Evolutionary conservation across 2,797 vertebrate genomes (phyloP).

Genomic region (Sebastes iracundus): DNA sequence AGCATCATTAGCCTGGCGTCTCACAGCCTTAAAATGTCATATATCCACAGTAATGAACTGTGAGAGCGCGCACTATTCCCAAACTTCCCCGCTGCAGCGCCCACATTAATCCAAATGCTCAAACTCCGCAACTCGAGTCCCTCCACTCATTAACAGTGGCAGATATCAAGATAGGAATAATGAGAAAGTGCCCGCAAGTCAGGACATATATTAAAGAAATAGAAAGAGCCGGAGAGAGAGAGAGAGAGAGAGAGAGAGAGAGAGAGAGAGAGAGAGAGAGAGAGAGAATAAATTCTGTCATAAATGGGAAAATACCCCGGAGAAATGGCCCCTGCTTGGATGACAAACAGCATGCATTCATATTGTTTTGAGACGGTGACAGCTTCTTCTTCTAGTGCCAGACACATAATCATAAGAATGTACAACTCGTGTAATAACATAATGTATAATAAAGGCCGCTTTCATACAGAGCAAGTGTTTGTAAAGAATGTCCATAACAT

Average conservation of each 20-base stretch:
- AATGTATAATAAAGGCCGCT: conserved; percentile 30
- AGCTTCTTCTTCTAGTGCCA: conserved; percentile 35
- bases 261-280: conserved; percentile 6
- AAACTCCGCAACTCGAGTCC: conserved; percentile 77
- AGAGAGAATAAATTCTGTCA: conserved; percentile 67
- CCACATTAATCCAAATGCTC: conserved; percentile 84
- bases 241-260: conserved; percentile 22
- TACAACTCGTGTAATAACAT: conserved; percentile 32
- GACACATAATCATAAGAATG: conserved; percentile 67
- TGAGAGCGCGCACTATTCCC: conserved; percentile 76
- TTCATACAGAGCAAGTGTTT: conserved; percentile 37
- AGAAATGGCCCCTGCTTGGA: conserved; percentile 59
- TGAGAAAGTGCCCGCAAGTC: conserved; percentile 85
- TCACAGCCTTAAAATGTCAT: conserved; percentile 84
- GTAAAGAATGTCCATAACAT: conserved; percentile 6
- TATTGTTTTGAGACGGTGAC: conserved; percentile 69
- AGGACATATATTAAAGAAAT: conserved; percentile 78
- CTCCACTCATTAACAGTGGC: conserved; percentile 86
- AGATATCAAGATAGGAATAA: conserved; percentile 87
- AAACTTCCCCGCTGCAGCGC: conserved; percentile 72
- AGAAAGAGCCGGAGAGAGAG: conserved; percentile 31
- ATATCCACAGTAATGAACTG: conserved; percentile 84
- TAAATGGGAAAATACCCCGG: conserved; percentile 78
- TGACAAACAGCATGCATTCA: conserved; percentile 72
- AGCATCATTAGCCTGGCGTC: conserved; percentile 80